Evolutionary conservation across 1,140 invertebrate genomes (phyloP).

Genomic region (Micrasema minimum): DNA sequence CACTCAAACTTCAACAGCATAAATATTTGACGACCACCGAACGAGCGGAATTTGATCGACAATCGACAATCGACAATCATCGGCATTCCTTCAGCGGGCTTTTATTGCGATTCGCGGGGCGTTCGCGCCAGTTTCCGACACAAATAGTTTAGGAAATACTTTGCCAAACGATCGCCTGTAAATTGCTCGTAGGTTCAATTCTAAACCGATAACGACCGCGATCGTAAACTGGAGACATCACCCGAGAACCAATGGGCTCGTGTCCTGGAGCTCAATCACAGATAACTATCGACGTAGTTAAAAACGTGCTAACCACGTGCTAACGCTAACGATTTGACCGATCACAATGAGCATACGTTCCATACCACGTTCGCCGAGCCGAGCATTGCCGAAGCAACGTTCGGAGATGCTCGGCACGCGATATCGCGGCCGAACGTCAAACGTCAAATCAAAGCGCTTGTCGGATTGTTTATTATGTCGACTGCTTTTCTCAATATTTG

Average conservation of each 20-base stretch:
- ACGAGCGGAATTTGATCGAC: neutral
- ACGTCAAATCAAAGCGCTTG: too few species aligned
- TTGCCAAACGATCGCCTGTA: constrained; percentile 32
- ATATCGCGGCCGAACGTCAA: too few species aligned
- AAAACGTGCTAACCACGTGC: too few species aligned
- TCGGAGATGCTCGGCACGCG: too few species aligned
- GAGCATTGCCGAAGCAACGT: too few species aligned
- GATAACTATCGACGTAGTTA: too few species aligned
- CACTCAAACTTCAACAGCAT: constrained; percentile 21
- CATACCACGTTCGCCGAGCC: too few species aligned
- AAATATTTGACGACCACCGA: constrained; percentile 1
- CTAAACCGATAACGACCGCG: constrained; percentile 38
- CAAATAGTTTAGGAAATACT: constrained; percentile 36
- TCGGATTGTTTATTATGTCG: too few species aligned
- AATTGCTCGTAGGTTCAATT: constrained; percentile 41
- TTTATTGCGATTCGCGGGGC: constrained; percentile 29
- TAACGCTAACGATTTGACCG: too few species aligned
- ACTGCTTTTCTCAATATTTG: too few species aligned
- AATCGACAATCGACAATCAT: neutral
- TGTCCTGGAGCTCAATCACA: too few species aligned
- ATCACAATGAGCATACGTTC: too few species aligned
- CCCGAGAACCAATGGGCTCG: constrained; percentile 10
- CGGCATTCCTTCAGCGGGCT: constrained; percentile 4
- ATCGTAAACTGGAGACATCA: constrained; percentile 21
- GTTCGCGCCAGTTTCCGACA: constrained; percentile 8